These are phyloP conservation scores for Centropyge bicolor DNA, from an alignment of 2,797 vertebrate genomes.

Conservation along the genomic window DNA sequence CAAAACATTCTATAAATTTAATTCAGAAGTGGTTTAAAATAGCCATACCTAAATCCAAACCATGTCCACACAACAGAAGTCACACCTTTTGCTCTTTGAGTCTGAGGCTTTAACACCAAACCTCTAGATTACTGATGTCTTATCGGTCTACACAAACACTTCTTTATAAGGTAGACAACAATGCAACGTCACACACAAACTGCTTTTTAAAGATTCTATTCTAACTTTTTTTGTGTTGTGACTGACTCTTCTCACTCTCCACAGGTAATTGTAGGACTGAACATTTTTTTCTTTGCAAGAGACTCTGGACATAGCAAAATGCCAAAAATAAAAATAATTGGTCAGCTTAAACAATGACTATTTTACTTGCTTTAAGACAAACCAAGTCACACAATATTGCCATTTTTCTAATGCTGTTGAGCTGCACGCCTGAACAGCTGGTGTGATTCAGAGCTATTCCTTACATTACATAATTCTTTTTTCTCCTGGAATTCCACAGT, in stretches of 20 bases:
- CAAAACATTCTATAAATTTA: no score
- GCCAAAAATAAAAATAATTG: neutral
- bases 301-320: neutral
- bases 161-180: neutral
- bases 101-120: neutral
- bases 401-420: neutral
- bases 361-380: neutral
- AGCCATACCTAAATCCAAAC: no score
- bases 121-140: neutral
- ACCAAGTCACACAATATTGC: neutral
- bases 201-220: no score
- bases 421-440: neutral
- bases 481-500: neutral
- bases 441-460: slow-evolving; percentile 1
- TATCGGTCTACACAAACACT: neutral
- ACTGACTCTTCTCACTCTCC: neutral
- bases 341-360: neutral
- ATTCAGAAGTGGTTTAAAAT: no score
- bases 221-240: neutral
- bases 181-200: neutral
- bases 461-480: neutral
- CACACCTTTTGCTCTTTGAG: neutral
- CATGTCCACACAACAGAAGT: no score
- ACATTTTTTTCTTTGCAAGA: neutral
- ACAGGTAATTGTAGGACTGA: neutral